phyloP scores from a whole-genome alignment of 2,888 invertebrate species.

The Drosophila fungiperda region DNA sequence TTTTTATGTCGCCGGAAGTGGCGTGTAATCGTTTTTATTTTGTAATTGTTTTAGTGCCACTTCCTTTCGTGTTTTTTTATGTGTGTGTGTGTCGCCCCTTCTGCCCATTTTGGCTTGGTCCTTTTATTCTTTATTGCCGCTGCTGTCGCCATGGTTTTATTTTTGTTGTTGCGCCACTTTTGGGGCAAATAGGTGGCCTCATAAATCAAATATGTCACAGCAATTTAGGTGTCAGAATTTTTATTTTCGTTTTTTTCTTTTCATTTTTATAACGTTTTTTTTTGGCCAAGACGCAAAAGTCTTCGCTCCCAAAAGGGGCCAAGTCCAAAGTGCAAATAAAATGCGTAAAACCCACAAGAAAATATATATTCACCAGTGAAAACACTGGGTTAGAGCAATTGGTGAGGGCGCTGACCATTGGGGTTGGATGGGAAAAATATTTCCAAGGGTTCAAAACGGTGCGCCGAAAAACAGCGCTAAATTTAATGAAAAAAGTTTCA shows the following conservation, averaged over 20 bases:
- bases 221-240: conserved; percentile 82
- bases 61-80: conserved; percentile 78
- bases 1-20: conserved; percentile 77
- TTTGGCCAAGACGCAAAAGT: conserved; percentile 51
- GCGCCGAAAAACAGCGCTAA: conserved; percentile 62
- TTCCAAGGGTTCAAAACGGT: conserved; percentile 56
- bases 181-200: conserved; percentile 81
- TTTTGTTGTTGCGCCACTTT: conserved; percentile 70
- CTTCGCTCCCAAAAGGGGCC: conserved; percentile 36
- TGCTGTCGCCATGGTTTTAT: conserved; percentile 32
- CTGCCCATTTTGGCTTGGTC: conserved; percentile 44
- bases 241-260: conserved; percentile 65
- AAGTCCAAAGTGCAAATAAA: conserved; percentile 48
- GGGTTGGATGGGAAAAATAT: conserved; percentile 52
- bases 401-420: conserved; percentile 11
- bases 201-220: conserved; percentile 82
- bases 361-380: conserved; percentile 42
- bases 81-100: conserved; percentile 57
- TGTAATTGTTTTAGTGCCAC: conserved; percentile 81
- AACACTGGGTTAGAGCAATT: conserved; percentile 48
- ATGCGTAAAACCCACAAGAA: conserved; percentile 74
- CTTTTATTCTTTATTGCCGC: conserved; percentile 44
- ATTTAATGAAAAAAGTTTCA: conserved; percentile 81
- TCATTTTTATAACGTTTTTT: conserved; percentile 79
- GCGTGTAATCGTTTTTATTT: conserved; percentile 81